These are phyloP conservation scores for Ooceraea biroi DNA, from an alignment of 1,140 invertebrate genomes.

Conservation along the genomic window DNA sequence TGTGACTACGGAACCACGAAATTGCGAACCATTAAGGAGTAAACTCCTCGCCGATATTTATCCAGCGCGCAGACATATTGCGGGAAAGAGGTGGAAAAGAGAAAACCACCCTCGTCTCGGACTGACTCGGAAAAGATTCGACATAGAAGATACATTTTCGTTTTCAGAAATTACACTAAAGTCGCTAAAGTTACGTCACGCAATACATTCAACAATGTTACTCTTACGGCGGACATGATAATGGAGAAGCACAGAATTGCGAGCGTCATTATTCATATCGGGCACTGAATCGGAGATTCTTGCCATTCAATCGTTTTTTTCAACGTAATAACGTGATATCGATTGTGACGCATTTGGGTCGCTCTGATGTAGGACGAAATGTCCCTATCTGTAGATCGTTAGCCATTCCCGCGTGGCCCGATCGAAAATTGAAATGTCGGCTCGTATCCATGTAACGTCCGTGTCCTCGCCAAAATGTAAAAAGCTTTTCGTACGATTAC, in stretches of 20 bases:
- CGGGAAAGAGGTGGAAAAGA: neutral
- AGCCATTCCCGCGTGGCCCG: constrained; percentile 15
- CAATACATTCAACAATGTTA: neutral
- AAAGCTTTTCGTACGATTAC: constrained; percentile 39
- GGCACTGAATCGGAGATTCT: neutral
- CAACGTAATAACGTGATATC: constrained; percentile 28
- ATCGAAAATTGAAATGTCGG: constrained; percentile 37
- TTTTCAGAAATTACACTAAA: neutral
- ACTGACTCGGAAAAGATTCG: constrained; percentile 4
- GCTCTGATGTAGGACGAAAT: neutral
- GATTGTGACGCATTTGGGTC: constrained; percentile 26
- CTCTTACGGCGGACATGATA: constrained; percentile 25
- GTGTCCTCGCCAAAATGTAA: constrained; percentile 39
- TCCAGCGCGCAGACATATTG: constrained; percentile 18
- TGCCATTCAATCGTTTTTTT: constrained; percentile 27
- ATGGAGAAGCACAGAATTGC: constrained; percentile 8
- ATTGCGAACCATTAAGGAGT: constrained; percentile 65
- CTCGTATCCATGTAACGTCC: constrained; percentile 25
- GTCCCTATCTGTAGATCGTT: constrained; percentile 19
- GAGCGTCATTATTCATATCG: constrained; percentile 8
- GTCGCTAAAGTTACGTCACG: neutral
- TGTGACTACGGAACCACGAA: constrained; percentile 28
- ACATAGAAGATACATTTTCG: neutral
- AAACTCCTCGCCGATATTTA: constrained; percentile 61
- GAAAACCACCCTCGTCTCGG: constrained; percentile 19